Base-by-base conservation (phyloP, 2,797 vertebrate genomes). In the Sebastes oblongus region DNA sequence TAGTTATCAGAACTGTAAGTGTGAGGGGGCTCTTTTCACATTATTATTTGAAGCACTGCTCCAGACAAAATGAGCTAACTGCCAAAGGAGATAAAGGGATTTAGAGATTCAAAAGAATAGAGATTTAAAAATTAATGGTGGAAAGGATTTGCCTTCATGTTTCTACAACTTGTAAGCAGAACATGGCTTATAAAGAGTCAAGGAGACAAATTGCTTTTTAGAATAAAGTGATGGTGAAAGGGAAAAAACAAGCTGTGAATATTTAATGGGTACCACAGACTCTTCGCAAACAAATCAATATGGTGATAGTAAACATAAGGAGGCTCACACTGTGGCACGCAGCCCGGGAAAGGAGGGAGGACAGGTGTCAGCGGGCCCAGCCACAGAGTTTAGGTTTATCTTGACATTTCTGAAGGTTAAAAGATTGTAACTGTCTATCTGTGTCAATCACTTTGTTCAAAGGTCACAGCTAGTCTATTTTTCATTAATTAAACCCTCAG, bases 331-430 rank as follows among this genome's bases (percentile, higher is more conserved):
- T 90, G 93, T 91, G 91, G 91, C 90, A 72, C 42, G 80, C 77
- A 66, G 81, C 67, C 72, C 10, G 10, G 50, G 78, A 78, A 69
- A 81, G 80, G 59, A 75, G 84, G 82, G 82, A 90, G 91, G 91
- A 93, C 90, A 91, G 91, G 93, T 93, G 92, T 94, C 91, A 91
- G 84, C 27, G 24, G 82, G 80, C 67, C 84, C 64, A 83, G 89
- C 82, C 93, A 92, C 87, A 89, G 74, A 91, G 92, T 94, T 93
- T 88, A 90, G 93, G 91, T 81, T 90, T 78, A 83, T 88, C 86
- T 86, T 96, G 94, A 95, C 95, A 95, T 96, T 95, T 96, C 77
- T 94, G 95, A 96, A 96, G 96, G 95, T 96, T 96, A 96, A 92
- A 90, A 90, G 93, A 94, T 95, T 96, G 94, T 94, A 95, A 94